Evolutionary conservation across 1,140 invertebrate species (phyloP).

Genomic region (Solenopsis invicta): DNA sequence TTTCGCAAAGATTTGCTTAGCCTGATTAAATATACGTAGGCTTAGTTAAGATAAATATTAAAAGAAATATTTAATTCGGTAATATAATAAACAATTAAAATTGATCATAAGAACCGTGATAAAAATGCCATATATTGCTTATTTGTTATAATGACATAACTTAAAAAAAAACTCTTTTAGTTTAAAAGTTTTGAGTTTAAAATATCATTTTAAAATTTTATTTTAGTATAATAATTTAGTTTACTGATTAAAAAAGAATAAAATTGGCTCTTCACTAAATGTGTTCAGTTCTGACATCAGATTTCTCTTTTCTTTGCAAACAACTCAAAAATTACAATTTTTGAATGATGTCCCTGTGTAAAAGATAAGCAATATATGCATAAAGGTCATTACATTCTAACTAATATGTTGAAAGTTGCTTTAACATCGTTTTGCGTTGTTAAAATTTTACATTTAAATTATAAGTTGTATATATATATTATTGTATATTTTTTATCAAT

Average conservation of each 20-base stretch:
- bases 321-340: no score
- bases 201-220: no score
- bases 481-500: not conserved
- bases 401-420: not conserved
- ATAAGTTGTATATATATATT: not conserved
- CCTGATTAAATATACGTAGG: conserved; percentile 84
- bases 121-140: not conserved
- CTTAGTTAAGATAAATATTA: not conserved
- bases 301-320: no score
- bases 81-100: not conserved
- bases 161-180: no score
- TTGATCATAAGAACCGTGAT: not conserved
- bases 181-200: no score
- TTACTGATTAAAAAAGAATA: no score
- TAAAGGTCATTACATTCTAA: not conserved
- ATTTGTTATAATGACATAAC: no score
- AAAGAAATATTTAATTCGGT: not conserved
- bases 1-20: conserved; percentile 92
- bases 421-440: not conserved
- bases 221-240: no score
- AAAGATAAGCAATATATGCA: not conserved
- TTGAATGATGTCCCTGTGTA: no score
- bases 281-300: no score
- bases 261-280: no score
- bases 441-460: not conserved